Evolutionary conservation across 2,113 vertebrate species (phyloP), one percentile per base, ranked within the genome.

Genomic region (Philantomba maxwellii): DNA sequence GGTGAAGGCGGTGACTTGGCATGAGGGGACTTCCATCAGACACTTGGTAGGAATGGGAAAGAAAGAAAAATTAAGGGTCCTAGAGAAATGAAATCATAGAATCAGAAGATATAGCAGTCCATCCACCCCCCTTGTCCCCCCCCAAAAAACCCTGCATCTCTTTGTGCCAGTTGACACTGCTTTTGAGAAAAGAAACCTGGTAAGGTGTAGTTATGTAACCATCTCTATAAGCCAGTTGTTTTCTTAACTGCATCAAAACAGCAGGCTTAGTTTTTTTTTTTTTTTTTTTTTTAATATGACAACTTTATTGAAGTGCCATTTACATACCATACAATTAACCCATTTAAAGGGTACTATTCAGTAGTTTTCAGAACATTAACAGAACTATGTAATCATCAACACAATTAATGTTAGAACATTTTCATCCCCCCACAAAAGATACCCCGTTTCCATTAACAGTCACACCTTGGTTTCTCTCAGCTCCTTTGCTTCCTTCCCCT

Each of bases 171-270:
- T 8, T 14, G 14, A 39, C 45, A 21, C 8, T 85, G 49, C 19
- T 73, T 33, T 64, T 57, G 19, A 30, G 14, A 43, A 84, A 80
- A 33, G 80, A 86, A 82, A 53, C 16, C 7, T 51, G 17, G 9
- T 43, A 73, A 87, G 19, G 25, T 81, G 2, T 13, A 45, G 6
- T 70, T 90, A 43, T 13, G 11, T 21, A 92, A 55, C 33, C 21
- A 51, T 47, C n/a, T 92, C 87, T 36, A 45, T 3, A 85, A 47
- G 49, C 49, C 17, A 45, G 53, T 92, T 82, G 36, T 80, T 95
- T 88, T 58, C 64, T 81, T 55, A 77, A 47, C 30, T 64, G 30
- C 39, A 81, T 91, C 28, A 93, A 87, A 97, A 84, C 1, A 84
- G 21, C 30, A 78, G 33, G 2, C 7, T 70, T 84, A 78, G 23